Evolutionary conservation across 2,888 invertebrate genomes (phyloP).

Genomic region (Polydesmus complanatus): DNA sequence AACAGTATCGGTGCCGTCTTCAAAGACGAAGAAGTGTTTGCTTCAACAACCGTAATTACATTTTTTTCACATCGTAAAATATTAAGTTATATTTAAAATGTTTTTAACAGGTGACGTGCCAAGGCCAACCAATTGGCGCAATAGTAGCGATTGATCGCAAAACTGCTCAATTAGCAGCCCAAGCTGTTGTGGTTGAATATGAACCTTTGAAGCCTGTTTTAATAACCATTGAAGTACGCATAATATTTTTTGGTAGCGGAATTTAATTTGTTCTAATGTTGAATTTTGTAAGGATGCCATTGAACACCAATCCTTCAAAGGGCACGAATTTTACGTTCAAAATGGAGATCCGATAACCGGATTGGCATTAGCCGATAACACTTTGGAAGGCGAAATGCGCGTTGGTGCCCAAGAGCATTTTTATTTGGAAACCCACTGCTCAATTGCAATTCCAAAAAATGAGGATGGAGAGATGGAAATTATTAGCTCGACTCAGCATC

Average conservation of each 20-base stretch:
- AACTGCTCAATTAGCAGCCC: slow-evolving; percentile 68
- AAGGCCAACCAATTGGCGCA: slow-evolving; percentile 71
- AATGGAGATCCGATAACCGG: slow-evolving; percentile 49
- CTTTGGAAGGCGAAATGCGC: slow-evolving; percentile 59
- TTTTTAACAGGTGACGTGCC: slow-evolving; percentile 34
- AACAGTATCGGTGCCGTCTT: slow-evolving; percentile 55
- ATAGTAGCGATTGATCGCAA: slow-evolving; percentile 62
- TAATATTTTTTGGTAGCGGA: neutral
- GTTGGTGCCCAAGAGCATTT: slow-evolving; percentile 94
- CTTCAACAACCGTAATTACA: slow-evolving; percentile 51
- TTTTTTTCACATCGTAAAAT: no score
- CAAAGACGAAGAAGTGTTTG: slow-evolving; percentile 73
- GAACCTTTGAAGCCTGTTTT: slow-evolving; percentile 66
- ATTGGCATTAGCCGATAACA: slow-evolving; percentile 51
- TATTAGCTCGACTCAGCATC: slow-evolving; percentile 59
- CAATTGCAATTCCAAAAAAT: slow-evolving; percentile 45
- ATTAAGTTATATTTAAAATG: neutral
- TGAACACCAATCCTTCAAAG: slow-evolving; percentile 15
- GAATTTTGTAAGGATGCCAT: slow-evolving; percentile 2
- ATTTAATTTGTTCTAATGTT: neutral
- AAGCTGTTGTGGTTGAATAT: slow-evolving; percentile 63
- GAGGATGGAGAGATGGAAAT: slow-evolving; percentile 69
- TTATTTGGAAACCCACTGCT: slow-evolving; percentile 69
- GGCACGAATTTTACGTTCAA: neutral
- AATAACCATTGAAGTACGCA: slow-evolving; percentile 58